A percentile compares a stretch with the other conserved stretches of the same genome.
These are phyloP conservation scores for Drosophila orosa DNA, from an alignment of 1,140 invertebrate species.

Conservation along the genomic window DNA sequence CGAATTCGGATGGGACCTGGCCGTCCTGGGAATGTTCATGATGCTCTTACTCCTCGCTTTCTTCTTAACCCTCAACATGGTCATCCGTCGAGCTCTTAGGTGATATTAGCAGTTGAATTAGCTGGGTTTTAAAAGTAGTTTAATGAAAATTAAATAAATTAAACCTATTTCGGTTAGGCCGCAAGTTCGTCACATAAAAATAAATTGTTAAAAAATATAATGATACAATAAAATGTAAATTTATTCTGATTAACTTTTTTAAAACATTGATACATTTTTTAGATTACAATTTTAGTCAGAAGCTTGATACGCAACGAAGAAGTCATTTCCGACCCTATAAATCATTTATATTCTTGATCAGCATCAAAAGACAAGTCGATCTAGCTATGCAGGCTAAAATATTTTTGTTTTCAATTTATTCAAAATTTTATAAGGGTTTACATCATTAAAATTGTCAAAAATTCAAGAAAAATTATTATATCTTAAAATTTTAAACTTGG, in stretches of 20 bases:
- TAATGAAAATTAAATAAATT: not conserved
- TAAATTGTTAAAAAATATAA: not conserved
- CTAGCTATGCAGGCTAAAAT: no score
- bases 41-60: conserved; percentile 57
- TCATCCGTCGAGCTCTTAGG: conserved; percentile 58
- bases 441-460: no score
- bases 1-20: conserved; percentile 73
- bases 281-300: no score
- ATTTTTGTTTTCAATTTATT: no score
- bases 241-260: not conserved
- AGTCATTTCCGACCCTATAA: no score
- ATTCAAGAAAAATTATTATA: no score
- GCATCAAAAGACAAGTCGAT: no score
- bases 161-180: not conserved
- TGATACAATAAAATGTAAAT: not conserved
- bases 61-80: conserved; percentile 56
- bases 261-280: no score
- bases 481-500: no score
- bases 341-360: no score
- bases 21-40: conserved; percentile 49
- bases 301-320: no score
- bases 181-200: not conserved
- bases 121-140: not conserved
- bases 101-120: not conserved
- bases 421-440: no score